Evolutionary conservation across 2,113 vertebrate genomes (phyloP), one percentile per base, ranked within the genome.

Genomic region (Tor tambroides): DNA sequence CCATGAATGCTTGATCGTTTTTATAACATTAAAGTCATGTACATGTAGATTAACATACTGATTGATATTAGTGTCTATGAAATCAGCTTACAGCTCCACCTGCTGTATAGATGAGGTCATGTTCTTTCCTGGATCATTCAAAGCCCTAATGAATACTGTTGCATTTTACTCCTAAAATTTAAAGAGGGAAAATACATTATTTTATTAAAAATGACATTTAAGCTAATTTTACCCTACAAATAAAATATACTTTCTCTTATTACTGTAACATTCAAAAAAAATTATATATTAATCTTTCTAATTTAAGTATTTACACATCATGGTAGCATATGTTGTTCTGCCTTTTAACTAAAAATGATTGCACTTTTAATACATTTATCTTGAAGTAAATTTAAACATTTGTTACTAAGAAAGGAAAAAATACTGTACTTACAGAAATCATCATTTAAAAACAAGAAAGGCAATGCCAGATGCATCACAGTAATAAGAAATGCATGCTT

Each of bases 31-130:
- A 46, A 78, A 19, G 15, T 30, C 1, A 78, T 54, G 43, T 26
- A 54, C 14, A 51, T 78, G 8, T 32, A 49, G 26, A 32, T 51
- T 75, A 2, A 15, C 6, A 15, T n/a, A 49, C 23, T 28, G 43
- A 17, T 28, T 19, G 6, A 61, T 1, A 4, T 43, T 14, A 28
- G 38, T 23, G 38, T 69, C 49, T n/a, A 56, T 86, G 15, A 72
- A 21, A 43, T 41, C 23, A 15, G 19, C 21, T 77, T 56, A 69
- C 28, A 80, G 67, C 65, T 21, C 88, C 90, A 87, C 67, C 89
- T 91, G 84, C 86, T 89, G 90, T 81, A 78, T 38, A 32, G 35
- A 79, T 23, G n/a, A 5, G 21, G 82, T 61, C 23, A 28, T 8
- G 38, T 35, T 71, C n/a, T 59, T 6, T 51, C 28, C 26, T 51